Conservation (phyloP, 1,140 invertebrate species). For the Eueides isabella region DNA sequence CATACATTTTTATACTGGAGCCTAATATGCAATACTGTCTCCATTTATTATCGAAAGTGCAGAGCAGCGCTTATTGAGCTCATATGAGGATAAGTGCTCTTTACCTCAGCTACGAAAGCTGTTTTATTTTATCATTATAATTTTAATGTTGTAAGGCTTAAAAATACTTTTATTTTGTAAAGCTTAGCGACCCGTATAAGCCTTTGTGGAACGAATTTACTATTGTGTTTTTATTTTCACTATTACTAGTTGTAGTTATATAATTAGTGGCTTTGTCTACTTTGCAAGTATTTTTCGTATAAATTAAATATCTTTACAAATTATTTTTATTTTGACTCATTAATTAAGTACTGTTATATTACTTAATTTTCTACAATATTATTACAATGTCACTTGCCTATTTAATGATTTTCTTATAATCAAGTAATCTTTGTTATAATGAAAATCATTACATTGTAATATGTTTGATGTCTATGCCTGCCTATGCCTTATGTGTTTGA, state of each 20-base stretch:
- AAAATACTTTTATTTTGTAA: slow-evolving; percentile 27
- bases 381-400: too few species aligned
- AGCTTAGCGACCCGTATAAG: slow-evolving; percentile 9
- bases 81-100: slow-evolving; percentile 30
- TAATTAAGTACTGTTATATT: too few species aligned
- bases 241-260: not conserved
- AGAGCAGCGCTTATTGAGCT: slow-evolving; percentile 26
- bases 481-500: too few species aligned
- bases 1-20: too few species aligned
- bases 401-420: too few species aligned
- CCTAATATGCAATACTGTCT: slow-evolving; percentile 21
- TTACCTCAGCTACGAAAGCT: slow-evolving; percentile 23
- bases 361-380: too few species aligned
- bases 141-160: slow-evolving; percentile 25
- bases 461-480: too few species aligned
- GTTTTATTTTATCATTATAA: slow-evolving; percentile 35
- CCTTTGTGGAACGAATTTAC: not conserved
- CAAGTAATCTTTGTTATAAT: too few species aligned
- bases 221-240: not conserved
- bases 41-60: slow-evolving; percentile 35
- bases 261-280: not conserved
- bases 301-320: too few species aligned
- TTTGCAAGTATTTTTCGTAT: not conserved
- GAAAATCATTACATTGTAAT: too few species aligned
- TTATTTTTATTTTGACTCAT: too few species aligned